Conservation (phyloP, 2,797 vertebrate species). For the Diplodus puntazzo region DNA sequence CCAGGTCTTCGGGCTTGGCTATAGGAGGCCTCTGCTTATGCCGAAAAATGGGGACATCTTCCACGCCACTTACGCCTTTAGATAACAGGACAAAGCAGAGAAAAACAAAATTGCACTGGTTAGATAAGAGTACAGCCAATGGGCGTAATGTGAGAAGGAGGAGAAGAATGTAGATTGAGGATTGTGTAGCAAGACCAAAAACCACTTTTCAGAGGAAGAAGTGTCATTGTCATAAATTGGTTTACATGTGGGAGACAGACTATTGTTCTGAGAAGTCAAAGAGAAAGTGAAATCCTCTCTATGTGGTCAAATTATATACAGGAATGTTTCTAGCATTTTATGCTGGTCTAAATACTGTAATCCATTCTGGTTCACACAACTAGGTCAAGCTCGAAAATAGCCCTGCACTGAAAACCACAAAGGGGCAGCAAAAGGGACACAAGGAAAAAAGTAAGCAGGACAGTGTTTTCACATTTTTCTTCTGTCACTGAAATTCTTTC, state of each 20-base stretch:
- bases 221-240: not conserved
- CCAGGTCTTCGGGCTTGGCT: constrained; percentile 78
- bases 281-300: constrained; percentile 9
- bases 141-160: not conserved
- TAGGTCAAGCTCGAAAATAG: constrained; percentile 79
- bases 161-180: not conserved
- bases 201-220: not conserved
- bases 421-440: constrained; percentile 45
- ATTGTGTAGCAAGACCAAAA: not conserved
- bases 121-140: constrained; percentile 14
- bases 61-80: constrained; percentile 69
- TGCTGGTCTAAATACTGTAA: constrained; percentile 48
- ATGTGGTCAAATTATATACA: constrained; percentile 37
- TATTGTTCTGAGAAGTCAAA: constrained; percentile 7
- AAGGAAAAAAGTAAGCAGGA: constrained; percentile 39
- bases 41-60: constrained; percentile 68
- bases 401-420: constrained; percentile 56
- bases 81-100: constrained; percentile 1
- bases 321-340: constrained; percentile 49
- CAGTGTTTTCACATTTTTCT: constrained; percentile 10
- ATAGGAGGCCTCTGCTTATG: constrained; percentile 72
- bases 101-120: constrained; percentile 27
- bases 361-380: constrained; percentile 58
- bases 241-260: not conserved
- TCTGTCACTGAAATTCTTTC: constrained; percentile 4